A percentile compares a stretch with the other conserved stretches of the same genome.
Evolutionary conservation across 2,113 vertebrate species (phyloP).

Genomic region (Lepus americanus): DNA sequence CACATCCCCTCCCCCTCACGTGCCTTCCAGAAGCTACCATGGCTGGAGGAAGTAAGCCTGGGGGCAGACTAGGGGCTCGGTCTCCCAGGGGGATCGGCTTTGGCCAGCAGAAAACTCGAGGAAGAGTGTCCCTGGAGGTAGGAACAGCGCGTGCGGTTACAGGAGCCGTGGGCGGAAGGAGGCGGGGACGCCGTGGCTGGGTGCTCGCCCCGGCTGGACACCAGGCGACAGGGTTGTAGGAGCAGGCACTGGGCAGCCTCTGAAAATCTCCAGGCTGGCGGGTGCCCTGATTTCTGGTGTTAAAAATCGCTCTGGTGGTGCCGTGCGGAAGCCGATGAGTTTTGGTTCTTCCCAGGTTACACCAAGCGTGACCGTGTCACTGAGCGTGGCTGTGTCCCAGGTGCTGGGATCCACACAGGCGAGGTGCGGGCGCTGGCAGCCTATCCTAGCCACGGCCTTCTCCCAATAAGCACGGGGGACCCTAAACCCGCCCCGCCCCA

Average conservation of each 20-base stretch:
- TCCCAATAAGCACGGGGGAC: not conserved
- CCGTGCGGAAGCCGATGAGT: not conserved
- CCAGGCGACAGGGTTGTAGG: not conserved
- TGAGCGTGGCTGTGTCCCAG: not conserved
- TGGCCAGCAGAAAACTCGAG: not conserved
- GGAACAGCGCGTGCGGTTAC: not conserved
- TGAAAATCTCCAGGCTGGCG: not conserved
- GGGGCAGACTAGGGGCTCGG: not conserved
- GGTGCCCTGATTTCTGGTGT: not conserved
- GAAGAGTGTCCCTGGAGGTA: not conserved
- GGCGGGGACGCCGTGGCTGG: fast-evolving
- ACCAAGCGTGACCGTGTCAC: fast-evolving
- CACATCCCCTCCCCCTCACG: not conserved
- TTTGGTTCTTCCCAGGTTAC: not conserved
- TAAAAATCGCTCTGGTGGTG: not conserved
- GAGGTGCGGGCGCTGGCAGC: fast-evolving
- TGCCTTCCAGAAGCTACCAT: not conserved
- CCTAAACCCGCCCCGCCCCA: not conserved
- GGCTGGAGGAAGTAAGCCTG: not conserved
- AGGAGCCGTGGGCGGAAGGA: too few relatives aligned
- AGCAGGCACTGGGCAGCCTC: not conserved
- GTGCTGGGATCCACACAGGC: not conserved
- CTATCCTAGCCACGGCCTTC: not conserved
- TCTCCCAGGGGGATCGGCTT: not conserved
- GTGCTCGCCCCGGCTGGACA: fast-evolving